These are phyloP conservation scores for Hippopotamyrus pictus DNA, from an alignment of 2,797 vertebrate species.

Conservation along the genomic window DNA sequence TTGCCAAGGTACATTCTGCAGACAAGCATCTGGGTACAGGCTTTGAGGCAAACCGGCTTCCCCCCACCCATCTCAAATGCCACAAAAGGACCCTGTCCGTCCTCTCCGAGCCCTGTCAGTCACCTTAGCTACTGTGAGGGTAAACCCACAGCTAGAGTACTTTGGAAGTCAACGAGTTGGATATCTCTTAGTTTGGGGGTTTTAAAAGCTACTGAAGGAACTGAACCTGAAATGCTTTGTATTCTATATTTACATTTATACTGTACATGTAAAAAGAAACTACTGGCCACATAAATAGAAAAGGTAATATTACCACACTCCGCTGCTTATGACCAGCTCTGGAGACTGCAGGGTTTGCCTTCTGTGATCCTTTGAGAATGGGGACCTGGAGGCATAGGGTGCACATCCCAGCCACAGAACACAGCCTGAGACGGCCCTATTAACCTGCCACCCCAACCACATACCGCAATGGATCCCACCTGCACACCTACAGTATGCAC, in stretches of 20 bases:
- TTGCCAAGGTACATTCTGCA: slow-evolving; percentile 79
- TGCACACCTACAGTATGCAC: neutral
- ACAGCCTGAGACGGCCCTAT: neutral
- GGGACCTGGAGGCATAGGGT: slow-evolving; percentile 39
- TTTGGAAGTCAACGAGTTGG: neutral
- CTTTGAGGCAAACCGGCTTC: slow-evolving; percentile 74
- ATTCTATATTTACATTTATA: neutral
- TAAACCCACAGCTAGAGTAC: neutral
- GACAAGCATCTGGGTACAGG: slow-evolving; percentile 82
- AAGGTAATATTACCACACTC: neutral
- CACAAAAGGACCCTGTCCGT: neutral
- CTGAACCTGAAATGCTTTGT: neutral
- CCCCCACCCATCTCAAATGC: slow-evolving; percentile 20
- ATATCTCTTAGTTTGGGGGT: neutral
- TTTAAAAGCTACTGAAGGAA: neutral
- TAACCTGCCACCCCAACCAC: neutral
- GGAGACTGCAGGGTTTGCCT: slow-evolving; percentile 36
- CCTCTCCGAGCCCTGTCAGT: neutral
- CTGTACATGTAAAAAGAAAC: neutral
- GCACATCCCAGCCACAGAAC: slow-evolving; percentile 28
- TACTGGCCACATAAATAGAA: neutral
- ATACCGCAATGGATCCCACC: neutral
- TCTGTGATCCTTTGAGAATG: slow-evolving; percentile 44
- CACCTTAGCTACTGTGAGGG: neutral
- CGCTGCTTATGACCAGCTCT: neutral